phyloP scores from a whole-genome alignment of 2,113 vertebrate species.

The Anarhynchus alexandrinus region DNA sequence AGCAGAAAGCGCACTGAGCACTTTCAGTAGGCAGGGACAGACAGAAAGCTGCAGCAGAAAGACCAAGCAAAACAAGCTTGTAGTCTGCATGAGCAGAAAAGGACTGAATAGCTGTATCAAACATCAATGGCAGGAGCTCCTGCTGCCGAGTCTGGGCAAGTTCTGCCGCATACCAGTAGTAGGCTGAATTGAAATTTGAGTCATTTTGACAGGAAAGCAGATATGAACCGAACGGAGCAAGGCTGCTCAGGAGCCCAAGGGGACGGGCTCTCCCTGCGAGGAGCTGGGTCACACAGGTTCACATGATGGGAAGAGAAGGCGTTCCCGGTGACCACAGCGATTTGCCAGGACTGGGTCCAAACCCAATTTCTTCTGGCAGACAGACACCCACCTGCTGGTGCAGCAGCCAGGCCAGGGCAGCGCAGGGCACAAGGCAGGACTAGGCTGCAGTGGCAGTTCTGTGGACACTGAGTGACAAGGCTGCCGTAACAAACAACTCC shows the following conservation, averaged over 20 bases:
- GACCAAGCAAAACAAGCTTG: not conserved
- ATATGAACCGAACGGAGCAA: fast-evolving
- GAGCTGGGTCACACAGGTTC: not conserved
- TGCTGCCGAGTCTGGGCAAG: fast-evolving
- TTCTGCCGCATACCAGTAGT: not conserved
- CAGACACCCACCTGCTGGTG: not conserved
- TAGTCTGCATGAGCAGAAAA: not conserved
- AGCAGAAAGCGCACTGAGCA: fast-evolving
- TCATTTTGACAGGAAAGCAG: not conserved
- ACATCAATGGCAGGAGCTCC: not conserved
- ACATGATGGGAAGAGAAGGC: fast-evolving
- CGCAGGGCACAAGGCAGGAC: not conserved
- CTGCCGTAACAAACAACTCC: not conserved
- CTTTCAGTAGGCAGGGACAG: not conserved
- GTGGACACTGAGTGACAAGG: fast-evolving
- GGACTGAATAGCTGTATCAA: not conserved
- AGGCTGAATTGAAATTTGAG: not conserved
- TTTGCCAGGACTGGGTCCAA: not conserved
- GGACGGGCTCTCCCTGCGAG: fast-evolving
- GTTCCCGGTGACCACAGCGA: not conserved
- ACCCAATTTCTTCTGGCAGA: fast-evolving
- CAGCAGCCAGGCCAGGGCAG: not conserved
- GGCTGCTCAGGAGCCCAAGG: not conserved
- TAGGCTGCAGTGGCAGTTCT: fast-evolving
- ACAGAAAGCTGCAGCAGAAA: not conserved